Conservation (phyloP, 2,797 vertebrate species). For the Carapus acus region DNA sequence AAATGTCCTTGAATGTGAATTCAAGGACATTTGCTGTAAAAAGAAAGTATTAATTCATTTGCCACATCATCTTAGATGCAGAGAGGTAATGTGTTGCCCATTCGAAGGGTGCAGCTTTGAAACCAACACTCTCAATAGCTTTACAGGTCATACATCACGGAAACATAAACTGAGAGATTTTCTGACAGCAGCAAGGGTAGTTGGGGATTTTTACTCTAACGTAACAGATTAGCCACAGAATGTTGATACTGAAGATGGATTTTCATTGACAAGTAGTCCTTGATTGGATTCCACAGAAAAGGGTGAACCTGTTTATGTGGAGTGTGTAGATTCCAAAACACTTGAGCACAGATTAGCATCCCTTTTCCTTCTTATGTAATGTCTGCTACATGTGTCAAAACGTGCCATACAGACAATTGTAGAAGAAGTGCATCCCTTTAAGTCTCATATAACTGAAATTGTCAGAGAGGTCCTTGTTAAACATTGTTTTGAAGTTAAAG, state of each 20-base stretch:
- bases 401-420: conserved; percentile 14
- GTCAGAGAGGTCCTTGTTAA: conserved; percentile 12
- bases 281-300: conserved; percentile 1
- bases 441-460: conserved; percentile 4
- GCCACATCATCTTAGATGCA: too few species aligned
- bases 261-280: background rate
- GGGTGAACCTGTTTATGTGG: background rate
- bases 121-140: too few species aligned
- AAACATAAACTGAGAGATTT: conserved; percentile 15
- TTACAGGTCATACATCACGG: background rate
- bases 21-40: too few species aligned
- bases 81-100: too few species aligned
- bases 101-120: too few species aligned
- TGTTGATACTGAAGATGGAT: background rate
- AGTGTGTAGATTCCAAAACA: conserved; percentile 4
- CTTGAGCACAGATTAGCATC: conserved; percentile 2
- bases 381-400: conserved; percentile 2
- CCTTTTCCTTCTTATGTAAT: conserved; percentile 19
- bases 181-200: background rate
- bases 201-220: conserved; percentile 4
- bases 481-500: conserved; percentile 12
- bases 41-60: too few species aligned
- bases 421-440: conserved; percentile 7
- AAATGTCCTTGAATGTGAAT: too few species aligned
- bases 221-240: background rate